Percentiles rank a stretch among this genome's conserved stretches.
Evolutionary conservation across 2,113 vertebrate species (phyloP).

Genomic region (Apteryx owenii): DNA sequence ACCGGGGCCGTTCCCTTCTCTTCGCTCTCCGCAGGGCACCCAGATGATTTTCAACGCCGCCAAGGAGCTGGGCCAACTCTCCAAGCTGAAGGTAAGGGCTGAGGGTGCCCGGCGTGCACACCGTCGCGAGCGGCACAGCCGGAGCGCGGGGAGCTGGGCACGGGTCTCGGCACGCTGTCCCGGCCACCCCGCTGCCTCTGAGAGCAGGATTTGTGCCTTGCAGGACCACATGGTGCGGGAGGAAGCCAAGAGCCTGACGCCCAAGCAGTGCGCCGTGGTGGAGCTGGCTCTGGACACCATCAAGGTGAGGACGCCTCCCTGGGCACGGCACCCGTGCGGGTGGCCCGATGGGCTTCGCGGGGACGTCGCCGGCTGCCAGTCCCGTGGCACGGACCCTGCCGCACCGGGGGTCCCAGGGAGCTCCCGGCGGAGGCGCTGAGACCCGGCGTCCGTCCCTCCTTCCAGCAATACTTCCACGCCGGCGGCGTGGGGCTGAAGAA

Average conservation of each 20-base stretch:
- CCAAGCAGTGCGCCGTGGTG: slow-evolving; percentile 96
- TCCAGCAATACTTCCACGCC: slow-evolving; percentile 98
- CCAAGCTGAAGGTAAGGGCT: slow-evolving; percentile 91
- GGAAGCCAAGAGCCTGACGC: slow-evolving; percentile 95
- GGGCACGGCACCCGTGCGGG: neutral
- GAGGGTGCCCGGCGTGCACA: neutral
- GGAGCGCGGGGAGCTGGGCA: no score
- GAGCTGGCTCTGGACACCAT: slow-evolving; percentile 97
- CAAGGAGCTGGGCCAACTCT: slow-evolving; percentile 97
- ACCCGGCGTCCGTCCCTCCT: neutral
- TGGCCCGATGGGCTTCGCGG: no score
- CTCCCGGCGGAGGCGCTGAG: neutral
- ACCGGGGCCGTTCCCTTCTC: neutral
- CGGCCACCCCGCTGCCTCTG: neutral
- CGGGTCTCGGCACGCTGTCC: neutral
- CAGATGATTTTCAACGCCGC: slow-evolving; percentile 99
- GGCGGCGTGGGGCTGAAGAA: slow-evolving; percentile 98
- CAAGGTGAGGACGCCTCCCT: slow-evolving; percentile 82
- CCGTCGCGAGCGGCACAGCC: neutral
- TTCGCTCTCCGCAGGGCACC: slow-evolving; percentile 84
- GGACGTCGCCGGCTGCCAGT: no score
- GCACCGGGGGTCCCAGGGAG: rapidly evolving
- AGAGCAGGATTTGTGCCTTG: neutral
- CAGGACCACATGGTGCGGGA: slow-evolving; percentile 99
- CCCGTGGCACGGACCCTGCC: rapidly evolving